phyloP scores from a whole-genome alignment of 2,113 vertebrate species.

The Cephalopterus ornatus region DNA sequence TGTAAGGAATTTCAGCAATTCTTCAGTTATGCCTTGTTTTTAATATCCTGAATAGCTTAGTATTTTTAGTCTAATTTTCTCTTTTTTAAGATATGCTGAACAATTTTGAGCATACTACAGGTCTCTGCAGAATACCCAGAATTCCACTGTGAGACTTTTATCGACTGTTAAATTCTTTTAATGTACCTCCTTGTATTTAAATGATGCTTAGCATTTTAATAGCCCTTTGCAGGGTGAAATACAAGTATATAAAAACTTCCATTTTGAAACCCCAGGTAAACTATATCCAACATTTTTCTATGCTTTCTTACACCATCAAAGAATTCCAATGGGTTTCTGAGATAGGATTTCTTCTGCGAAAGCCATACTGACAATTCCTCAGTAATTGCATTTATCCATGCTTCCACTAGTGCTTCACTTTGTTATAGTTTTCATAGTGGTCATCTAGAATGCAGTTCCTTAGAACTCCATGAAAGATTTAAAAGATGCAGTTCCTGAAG shows the following conservation, averaged over 20 bases:
- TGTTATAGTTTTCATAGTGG: background rate
- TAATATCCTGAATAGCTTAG: background rate
- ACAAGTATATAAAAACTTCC: background rate
- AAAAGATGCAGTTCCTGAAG: background rate
- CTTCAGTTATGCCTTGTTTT: background rate
- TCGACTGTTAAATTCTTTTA: background rate
- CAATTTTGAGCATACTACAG: background rate
- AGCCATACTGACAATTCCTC: background rate
- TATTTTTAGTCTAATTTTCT: background rate
- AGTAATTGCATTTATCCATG: background rate
- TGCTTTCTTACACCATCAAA: background rate
- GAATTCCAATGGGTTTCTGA: background rate
- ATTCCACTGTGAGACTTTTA: background rate
- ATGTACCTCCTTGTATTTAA: background rate
- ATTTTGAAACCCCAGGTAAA: background rate
- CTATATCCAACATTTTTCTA: background rate
- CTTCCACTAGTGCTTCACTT: background rate
- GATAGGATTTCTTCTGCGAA: background rate
- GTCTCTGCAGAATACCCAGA: background rate
- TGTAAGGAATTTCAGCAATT: background rate
- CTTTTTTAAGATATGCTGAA: background rate
- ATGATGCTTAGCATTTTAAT: background rate
- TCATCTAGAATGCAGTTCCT: background rate
- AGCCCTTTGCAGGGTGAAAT: background rate
- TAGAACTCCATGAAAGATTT: background rate